Evolutionary conservation across 2,888 invertebrate species (phyloP).

Genomic region (Cosmia pyralina): DNA sequence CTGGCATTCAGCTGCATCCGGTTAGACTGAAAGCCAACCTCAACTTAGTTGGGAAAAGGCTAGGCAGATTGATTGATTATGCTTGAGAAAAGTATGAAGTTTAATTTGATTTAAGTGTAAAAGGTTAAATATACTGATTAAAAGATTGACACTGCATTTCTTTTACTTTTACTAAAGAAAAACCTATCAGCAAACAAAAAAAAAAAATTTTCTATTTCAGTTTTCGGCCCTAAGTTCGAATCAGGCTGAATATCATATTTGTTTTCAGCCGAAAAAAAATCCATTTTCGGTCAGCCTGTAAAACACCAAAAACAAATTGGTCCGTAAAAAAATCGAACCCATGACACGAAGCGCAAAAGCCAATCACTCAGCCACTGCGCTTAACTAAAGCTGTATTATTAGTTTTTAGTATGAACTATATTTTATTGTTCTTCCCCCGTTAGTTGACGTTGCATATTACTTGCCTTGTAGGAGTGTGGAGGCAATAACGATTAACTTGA

Average conservation of each 20-base stretch:
- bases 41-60: too few relatives aligned
- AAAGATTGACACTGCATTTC: neutral
- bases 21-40: too few relatives aligned
- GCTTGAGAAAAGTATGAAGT: neutral
- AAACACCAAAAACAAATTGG: neutral
- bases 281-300: neutral
- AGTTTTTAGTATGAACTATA: neutral
- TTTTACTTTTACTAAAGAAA: neutral
- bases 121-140: neutral
- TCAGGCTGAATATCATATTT: neutral
- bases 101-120: neutral
- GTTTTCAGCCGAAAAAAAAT: too few relatives aligned
- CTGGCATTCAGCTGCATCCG: too few relatives aligned
- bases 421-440: constrained; percentile 25
- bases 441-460: constrained; percentile 27
- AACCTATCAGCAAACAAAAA: neutral
- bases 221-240: neutral
- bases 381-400: neutral
- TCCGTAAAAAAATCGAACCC: neutral
- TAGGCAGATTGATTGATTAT: too few relatives aligned
- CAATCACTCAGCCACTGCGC: neutral
- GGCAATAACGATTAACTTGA: constrained; percentile 43
- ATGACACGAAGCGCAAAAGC: too few relatives aligned
- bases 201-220: neutral
- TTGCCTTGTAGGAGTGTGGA: constrained; percentile 17